Evolutionary conservation across 2,888 invertebrate genomes (phyloP), one percentile per base, ranked within the genome.

Genomic region (Lasioglossum villosulum): DNA sequence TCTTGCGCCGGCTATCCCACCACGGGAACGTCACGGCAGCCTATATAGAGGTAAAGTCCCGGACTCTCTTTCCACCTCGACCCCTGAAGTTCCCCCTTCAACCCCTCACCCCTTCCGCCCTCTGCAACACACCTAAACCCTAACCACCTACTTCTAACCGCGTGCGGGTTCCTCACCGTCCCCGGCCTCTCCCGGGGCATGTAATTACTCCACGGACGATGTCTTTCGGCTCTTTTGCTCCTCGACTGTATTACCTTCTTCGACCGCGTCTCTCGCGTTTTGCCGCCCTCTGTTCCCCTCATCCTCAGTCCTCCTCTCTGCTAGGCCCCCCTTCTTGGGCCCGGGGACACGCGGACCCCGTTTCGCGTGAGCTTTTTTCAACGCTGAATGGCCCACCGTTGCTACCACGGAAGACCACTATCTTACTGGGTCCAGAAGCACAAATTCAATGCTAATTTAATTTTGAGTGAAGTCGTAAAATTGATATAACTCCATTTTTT

Each of bases 191-290:
- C 89, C 83, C 82, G 87, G 88, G 88, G 90, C 86, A 89, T 86
- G 91, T 92, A 92, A 92, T 92, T 92, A 92, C 88, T 88, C 89
- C 72, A 78, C 83, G 82, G 88, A 86, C 87, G 86, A 89, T 90
- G 90, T 91, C 89, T 90, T 91, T 91, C 90, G 88, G 87, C 78
- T 83, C 90, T 90, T 91, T 88, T 90, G 87, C 86, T 88, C 88
- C 88, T 80, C 77, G 88, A 80, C 82, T 78, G 84, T 79, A 70
- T 84, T 85, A 77, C 86, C 73, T 76, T 72, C 85, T 73, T 74
- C 80, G 84, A 48, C 52, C 52, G 37, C 27, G 48, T 37, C 68
- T 34, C 66, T 39, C 74, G 63, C 63, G 71, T 75, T 66, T 66
- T 37, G 72, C 66, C 19, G 52, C 16, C 39, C 59, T 6, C 71